These are phyloP conservation scores for Anolis apletophallus DNA, from an alignment of 2,797 vertebrate genomes.

Conservation along the genomic window DNA sequence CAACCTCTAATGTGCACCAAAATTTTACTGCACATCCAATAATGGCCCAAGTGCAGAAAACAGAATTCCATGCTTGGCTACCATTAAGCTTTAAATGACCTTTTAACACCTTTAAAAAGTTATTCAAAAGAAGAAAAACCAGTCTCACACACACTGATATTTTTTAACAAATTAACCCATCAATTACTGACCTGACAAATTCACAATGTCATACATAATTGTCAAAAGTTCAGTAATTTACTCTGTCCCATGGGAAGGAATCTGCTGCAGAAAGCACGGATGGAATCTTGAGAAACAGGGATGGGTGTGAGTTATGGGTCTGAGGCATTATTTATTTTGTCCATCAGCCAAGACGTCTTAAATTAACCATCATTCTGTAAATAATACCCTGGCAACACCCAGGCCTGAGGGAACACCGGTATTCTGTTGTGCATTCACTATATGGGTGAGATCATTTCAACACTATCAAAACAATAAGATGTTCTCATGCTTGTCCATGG, in stretches of 20 bases:
- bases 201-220: not conserved
- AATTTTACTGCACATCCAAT: not conserved
- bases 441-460: not conserved
- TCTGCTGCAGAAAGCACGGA: not conserved
- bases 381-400: not conserved
- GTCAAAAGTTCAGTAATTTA: not conserved
- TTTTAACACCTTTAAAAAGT: not conserved
- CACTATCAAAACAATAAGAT: not conserved
- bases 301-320: not conserved
- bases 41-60: not conserved
- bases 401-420: not conserved
- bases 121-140: not conserved
- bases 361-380: not conserved
- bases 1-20: not conserved
- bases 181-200: not conserved
- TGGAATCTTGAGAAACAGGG: slow-evolving; percentile 10
- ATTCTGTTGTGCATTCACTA: not conserved
- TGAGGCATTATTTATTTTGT: slow-evolving; percentile 1
- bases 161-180: not conserved
- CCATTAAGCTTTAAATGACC: not conserved
- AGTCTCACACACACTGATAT: not conserved
- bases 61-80: not conserved
- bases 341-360: slow-evolving; percentile 10
- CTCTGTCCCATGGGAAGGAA: not conserved
- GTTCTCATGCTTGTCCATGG: not conserved